These are phyloP conservation scores for Pediacus dermestoides DNA, from an alignment of 2,888 invertebrate species.

Conservation along the genomic window DNA sequence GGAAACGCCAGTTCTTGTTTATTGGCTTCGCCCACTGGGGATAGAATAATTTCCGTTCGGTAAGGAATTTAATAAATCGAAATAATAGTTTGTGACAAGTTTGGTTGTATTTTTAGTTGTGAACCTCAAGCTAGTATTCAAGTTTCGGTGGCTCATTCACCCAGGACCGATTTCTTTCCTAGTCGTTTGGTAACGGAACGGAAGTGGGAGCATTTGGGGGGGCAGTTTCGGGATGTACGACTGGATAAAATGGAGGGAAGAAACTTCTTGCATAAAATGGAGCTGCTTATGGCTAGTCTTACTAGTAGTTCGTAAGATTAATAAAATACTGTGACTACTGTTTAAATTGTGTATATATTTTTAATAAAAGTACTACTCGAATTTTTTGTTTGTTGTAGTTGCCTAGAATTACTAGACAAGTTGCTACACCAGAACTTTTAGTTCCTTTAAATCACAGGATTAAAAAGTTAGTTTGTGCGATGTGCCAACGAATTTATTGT, in stretches of 20 bases:
- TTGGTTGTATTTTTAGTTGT: too few relatives aligned
- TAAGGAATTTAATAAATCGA: too few relatives aligned
- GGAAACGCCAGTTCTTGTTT: slow-evolving; percentile 92
- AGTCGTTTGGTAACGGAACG: slow-evolving; percentile 84
- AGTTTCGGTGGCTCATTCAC: slow-evolving; percentile 86
- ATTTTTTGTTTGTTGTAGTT: neutral
- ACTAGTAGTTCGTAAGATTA: slow-evolving; percentile 63
- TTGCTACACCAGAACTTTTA: slow-evolving; percentile 1
- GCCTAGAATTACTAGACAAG: neutral
- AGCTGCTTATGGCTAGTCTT: slow-evolving; percentile 87
- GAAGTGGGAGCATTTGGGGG: slow-evolving; percentile 93
- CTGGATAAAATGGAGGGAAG: slow-evolving; percentile 94
- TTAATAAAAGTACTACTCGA: too few relatives aligned
- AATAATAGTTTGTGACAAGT: too few relatives aligned
- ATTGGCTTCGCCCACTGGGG: slow-evolving; percentile 83
- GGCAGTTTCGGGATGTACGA: slow-evolving; percentile 84
- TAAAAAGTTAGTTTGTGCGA: too few relatives aligned
- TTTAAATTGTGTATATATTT: slow-evolving; percentile 1
- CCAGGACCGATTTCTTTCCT: slow-evolving; percentile 82
- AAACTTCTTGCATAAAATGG: slow-evolving; percentile 95
- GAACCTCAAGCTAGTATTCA: slow-evolving; percentile 85
- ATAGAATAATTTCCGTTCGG: slow-evolving; percentile 84
- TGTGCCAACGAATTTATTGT: too few relatives aligned
- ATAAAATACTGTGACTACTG: slow-evolving; percentile 2
- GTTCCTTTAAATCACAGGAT: too few relatives aligned